phyloP scores from a whole-genome alignment of 2,113 vertebrate species.

The Trochalopteron elliotii region DNA sequence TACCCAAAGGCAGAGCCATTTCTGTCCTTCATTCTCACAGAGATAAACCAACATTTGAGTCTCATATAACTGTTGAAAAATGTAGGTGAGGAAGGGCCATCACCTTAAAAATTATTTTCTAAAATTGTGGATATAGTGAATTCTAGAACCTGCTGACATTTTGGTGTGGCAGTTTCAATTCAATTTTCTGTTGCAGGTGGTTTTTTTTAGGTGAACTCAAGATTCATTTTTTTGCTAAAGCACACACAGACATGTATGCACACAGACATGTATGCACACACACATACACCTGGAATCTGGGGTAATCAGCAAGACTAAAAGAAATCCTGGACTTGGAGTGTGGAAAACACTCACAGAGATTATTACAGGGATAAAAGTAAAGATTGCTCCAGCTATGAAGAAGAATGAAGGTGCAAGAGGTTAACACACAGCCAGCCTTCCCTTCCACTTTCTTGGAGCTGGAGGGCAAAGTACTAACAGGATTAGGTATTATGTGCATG shows the following conservation, averaged over 20 bases:
- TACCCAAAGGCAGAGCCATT: neutral
- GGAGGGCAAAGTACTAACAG: neutral
- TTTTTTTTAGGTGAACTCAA: neutral
- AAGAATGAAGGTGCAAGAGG: neutral
- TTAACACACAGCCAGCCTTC: neutral
- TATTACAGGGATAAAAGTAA: neutral
- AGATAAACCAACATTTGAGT: neutral
- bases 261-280: neutral
- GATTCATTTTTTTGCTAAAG: neutral
- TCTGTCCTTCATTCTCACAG: neutral
- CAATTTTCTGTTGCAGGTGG: neutral
- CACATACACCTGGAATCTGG: neutral
- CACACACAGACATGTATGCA: rapidly evolving
- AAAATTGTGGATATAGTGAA: neutral
- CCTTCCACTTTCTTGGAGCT: neutral
- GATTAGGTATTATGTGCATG: neutral
- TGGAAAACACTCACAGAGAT: neutral
- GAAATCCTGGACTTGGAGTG: no score
- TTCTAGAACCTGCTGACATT: neutral
- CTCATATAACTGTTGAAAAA: neutral
- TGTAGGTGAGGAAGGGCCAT: neutral
- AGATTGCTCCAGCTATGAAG: neutral
- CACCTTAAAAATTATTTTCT: neutral
- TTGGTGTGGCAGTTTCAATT: neutral
- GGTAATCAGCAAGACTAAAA: neutral